Evolutionary conservation across 2,113 vertebrate genomes (phyloP), one percentile per base, ranked within the genome.

Genomic region (Lipotes vexillifer): DNA sequence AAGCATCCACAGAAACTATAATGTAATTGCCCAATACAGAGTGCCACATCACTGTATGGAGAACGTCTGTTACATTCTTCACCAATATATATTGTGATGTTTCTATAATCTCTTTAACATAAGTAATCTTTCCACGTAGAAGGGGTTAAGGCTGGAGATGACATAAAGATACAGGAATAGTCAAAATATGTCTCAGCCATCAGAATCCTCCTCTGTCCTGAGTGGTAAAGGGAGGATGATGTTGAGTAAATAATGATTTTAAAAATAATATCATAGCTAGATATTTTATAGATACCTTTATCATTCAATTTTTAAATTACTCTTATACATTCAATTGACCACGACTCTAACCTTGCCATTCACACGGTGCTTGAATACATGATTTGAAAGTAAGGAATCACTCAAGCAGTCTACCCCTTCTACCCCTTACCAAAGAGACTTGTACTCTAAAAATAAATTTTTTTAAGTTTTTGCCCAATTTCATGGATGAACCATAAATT

Each of bases 1-100:
- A 86, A 90, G 13, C n/a, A 74, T 89, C 68, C 55, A 88, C 90
- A 95, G 89, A 93, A 92, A 87, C 57, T 46, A 2, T 71, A 83
- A 72, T 63, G 15, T 85, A 93, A 93, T 77, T 93, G 59, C 41
- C 23, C 36, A 52, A 18, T 63, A 46, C 20, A 65, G 18, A 95
- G 75, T 85, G 33, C 57, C 77, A 29, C 38, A 59, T 77, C 27
- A 57, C 31, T 41, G 14, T 81, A 3, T 63, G 27, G 18, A 92
- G 18, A 86, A 27, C 46, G 13, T 46, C 41, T 7, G 9, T 80
- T 77, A 80, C 12, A 27, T 59, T 46, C 71, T 61, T 94, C 61
- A 86, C 31, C 33, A 86, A 77, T 38, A 90, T 46, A 86, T 49
- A 15, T 5, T 21, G 10, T n/a, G 80, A 83, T 69, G 4, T 41